Evolutionary conservation across 1,140 invertebrate species (phyloP).

Genomic region (Dendrolimus kikuchii): DNA sequence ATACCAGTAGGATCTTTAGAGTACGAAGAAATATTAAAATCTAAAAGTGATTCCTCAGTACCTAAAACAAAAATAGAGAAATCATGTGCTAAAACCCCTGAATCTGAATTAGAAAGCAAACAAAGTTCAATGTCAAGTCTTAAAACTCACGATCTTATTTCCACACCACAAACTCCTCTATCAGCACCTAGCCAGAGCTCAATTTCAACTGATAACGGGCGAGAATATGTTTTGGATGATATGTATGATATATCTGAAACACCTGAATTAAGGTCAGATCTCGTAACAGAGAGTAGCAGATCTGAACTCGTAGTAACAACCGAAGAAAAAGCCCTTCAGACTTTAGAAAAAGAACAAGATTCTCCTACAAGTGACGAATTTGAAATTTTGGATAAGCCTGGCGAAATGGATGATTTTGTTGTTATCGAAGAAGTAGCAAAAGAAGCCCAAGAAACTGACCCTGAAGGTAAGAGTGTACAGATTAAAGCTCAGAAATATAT

Average conservation of each 20-base stretch:
- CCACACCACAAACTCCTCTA: constrained; percentile 74
- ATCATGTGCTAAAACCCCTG: constrained; percentile 37
- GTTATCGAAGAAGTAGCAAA: constrained; percentile 89
- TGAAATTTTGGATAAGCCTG: constrained; percentile 89
- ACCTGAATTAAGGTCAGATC: constrained; percentile 65
- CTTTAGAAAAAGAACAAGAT: constrained; percentile 76
- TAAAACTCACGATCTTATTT: constrained; percentile 65
- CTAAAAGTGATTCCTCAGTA: constrained; percentile 63
- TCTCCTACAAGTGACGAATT: constrained; percentile 92
- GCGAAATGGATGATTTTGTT: constrained; percentile 89
- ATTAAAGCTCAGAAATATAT: constrained; percentile 74
- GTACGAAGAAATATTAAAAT: constrained; percentile 68
- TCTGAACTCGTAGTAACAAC: constrained; percentile 71
- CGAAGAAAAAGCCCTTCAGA: constrained; percentile 70
- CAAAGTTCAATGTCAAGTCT: constrained; percentile 64
- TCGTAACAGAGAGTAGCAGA: constrained; percentile 65
- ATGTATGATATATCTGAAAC: constrained; percentile 74
- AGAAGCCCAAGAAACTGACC: constrained; percentile 85
- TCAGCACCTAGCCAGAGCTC: constrained; percentile 77
- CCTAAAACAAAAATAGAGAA: constrained; percentile 62
- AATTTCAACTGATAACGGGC: constrained; percentile 76
- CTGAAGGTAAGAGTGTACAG: constrained; percentile 84
- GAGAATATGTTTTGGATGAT: constrained; percentile 75
- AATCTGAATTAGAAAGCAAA: constrained; percentile 52
- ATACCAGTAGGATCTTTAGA: constrained; percentile 59